These are phyloP conservation scores for Habropoda laboriosa DNA, from an alignment of 1,140 invertebrate species.

Conservation along the genomic window DNA sequence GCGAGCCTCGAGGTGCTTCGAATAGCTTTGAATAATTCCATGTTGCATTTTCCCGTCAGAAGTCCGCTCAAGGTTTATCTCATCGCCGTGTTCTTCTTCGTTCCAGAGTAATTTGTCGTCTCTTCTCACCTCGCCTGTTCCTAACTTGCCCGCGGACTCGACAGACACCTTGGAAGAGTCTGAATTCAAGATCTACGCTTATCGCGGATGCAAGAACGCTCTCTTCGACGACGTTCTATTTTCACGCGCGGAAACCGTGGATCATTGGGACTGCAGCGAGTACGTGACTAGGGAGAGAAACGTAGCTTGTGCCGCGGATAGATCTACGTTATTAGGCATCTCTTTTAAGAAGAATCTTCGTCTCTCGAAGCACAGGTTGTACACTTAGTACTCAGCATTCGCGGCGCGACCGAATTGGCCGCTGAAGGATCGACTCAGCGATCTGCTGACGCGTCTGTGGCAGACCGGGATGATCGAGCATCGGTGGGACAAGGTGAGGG, in stretches of 20 bases:
- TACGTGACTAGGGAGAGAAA: neutral
- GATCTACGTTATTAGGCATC: neutral
- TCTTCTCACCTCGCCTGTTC: neutral
- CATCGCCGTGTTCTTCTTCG: neutral
- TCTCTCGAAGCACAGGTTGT: slow-evolving; percentile 6
- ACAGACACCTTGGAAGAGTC: neutral
- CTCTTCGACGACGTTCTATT: neutral
- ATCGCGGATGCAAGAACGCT: neutral
- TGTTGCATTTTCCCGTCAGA: neutral
- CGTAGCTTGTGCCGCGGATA: neutral
- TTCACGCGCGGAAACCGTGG: neutral
- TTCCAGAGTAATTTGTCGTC: slow-evolving; percentile 23
- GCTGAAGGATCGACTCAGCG: neutral
- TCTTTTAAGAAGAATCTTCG: neutral
- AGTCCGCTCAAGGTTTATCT: neutral
- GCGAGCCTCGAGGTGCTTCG: neutral
- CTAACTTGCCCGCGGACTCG: neutral
- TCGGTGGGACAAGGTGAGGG: neutral
- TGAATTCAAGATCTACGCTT: neutral
- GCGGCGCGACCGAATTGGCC: slow-evolving; percentile 6
- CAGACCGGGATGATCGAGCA: slow-evolving; percentile 2
- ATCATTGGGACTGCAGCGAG: slow-evolving; percentile 19
- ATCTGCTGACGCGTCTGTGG: neutral
- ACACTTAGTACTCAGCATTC: neutral
- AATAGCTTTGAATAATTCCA: neutral